Conservation (phyloP, 2,888 invertebrate genomes). For the Patella depressa region DNA sequence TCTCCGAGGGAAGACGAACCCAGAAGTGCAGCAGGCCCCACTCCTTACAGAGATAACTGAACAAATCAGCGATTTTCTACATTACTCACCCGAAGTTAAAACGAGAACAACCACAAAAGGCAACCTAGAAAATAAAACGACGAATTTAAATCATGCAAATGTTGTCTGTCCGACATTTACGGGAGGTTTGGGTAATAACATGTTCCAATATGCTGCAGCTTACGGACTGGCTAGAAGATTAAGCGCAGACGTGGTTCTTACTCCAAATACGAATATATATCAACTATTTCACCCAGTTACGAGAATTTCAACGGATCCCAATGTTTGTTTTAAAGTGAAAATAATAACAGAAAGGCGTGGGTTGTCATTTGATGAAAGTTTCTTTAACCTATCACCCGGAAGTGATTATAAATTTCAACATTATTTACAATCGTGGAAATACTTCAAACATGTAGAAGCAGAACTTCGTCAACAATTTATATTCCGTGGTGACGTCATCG, state of each 20-base stretch:
- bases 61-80: too few relatives aligned
- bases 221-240: slow-evolving; percentile 7
- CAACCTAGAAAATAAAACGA: too few relatives aligned
- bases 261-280: slow-evolving; percentile 3
- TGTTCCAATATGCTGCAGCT: slow-evolving; percentile 16
- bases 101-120: too few relatives aligned
- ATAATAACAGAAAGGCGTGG: neutral
- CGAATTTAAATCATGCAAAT: neutral
- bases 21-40: too few relatives aligned
- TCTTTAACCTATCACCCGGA: neutral
- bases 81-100: too few relatives aligned
- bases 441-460: slow-evolving; percentile 2
- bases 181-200: slow-evolving; percentile 17
- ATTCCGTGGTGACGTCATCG: slow-evolving; percentile 14
- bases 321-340: slow-evolving; percentile 15
- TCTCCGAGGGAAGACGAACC: too few relatives aligned
- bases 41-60: too few relatives aligned
- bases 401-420: neutral
- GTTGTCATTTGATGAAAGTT: slow-evolving; percentile 13
- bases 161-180: slow-evolving; percentile 12
- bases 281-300: slow-evolving; percentile 5
- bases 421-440: slow-evolving; percentile 22
- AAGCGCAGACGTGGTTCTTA: neutral
- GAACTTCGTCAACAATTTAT: slow-evolving; percentile 18
- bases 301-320: neutral